phyloP scores from a whole-genome alignment of 2,888 invertebrate species.

The Steinernema carpocapsae region DNA sequence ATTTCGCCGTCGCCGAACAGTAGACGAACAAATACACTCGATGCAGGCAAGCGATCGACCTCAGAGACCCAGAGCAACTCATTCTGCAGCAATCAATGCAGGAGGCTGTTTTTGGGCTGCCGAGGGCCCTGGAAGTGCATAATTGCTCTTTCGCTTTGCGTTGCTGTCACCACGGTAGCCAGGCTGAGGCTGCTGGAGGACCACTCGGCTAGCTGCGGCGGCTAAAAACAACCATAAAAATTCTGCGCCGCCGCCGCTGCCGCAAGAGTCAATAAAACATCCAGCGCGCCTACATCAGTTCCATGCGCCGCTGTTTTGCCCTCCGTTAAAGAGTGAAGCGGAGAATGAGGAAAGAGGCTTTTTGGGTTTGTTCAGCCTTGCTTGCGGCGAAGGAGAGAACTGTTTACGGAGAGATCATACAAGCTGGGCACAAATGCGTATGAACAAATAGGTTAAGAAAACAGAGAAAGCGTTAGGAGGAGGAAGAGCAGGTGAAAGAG shows the following conservation, averaged over 20 bases:
- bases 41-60: conserved; percentile 3
- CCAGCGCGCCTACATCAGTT: neutral
- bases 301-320: too few relatives aligned
- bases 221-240: conserved; percentile 23
- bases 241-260: neutral
- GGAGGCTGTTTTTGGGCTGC: neutral
- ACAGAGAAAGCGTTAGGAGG: too few relatives aligned
- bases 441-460: too few relatives aligned
- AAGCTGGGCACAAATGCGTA: too few relatives aligned
- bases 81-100: conserved; percentile 6
- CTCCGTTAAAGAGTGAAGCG: too few relatives aligned
- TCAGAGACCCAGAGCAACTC: too few relatives aligned
- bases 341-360: neutral
- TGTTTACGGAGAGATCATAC: neutral
- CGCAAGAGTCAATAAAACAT: conserved; percentile 15
- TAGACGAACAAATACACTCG: too few relatives aligned
- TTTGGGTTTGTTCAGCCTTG: conserved; percentile 9
- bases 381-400: neutral
- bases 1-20: conserved; percentile 5
- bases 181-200: too few relatives aligned
- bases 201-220: too few relatives aligned
- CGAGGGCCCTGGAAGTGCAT: neutral
- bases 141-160: conserved; percentile 20
- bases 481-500: too few relatives aligned
- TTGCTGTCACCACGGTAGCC: conserved; percentile 24